A percentile compares a stretch with the other conserved stretches of the same genome.
These are phyloP conservation scores for Drosophila takahashii DNA, from an alignment of 1,140 invertebrate genomes.

Conservation along the genomic window DNA sequence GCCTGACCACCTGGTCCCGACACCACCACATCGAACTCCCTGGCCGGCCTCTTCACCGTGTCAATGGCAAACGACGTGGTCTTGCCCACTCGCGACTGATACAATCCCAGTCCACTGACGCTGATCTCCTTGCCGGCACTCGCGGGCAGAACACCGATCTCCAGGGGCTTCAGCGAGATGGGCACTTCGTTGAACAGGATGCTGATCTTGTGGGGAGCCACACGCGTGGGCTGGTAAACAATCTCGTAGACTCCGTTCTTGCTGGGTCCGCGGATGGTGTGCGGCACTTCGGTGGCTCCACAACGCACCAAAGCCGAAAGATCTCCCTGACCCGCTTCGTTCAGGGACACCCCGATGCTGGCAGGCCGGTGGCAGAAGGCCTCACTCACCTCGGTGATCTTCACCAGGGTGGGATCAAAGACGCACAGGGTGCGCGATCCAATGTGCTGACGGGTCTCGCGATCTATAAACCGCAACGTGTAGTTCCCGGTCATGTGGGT, in stretches of 20 bases:
- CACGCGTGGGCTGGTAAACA: slow-evolving; percentile 93
- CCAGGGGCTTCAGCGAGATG: slow-evolving; percentile 86
- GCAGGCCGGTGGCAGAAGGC: slow-evolving; percentile 93
- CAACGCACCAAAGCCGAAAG: slow-evolving; percentile 91
- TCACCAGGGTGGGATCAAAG: slow-evolving; percentile 93
- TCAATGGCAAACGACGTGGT: slow-evolving; percentile 95
- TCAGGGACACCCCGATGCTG: slow-evolving; percentile 88
- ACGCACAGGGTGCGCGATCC: slow-evolving; percentile 90
- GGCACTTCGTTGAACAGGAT: slow-evolving; percentile 92
- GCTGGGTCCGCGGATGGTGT: slow-evolving; percentile 89
- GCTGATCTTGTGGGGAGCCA: slow-evolving; percentile 92
- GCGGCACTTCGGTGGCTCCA: slow-evolving; percentile 91
- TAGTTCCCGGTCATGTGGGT: slow-evolving; percentile 86
- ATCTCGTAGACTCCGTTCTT: slow-evolving; percentile 91
- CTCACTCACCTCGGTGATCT: slow-evolving; percentile 91
- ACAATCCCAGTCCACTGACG: slow-evolving; percentile 90
- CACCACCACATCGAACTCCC: slow-evolving; percentile 96
- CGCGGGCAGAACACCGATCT: slow-evolving; percentile 86
- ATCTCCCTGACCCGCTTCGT: slow-evolving; percentile 92
- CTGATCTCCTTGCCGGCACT: slow-evolving; percentile 88
- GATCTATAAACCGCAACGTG: slow-evolving; percentile 85
- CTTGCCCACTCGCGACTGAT: slow-evolving; percentile 92
- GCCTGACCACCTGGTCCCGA: slow-evolving; percentile 95
- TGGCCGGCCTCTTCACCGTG: slow-evolving; percentile 92
- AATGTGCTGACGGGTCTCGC: slow-evolving; percentile 84